These are phyloP conservation scores for Chymomyza caudatula DNA, from an alignment of 2,888 invertebrate genomes.

Conservation along the genomic window DNA sequence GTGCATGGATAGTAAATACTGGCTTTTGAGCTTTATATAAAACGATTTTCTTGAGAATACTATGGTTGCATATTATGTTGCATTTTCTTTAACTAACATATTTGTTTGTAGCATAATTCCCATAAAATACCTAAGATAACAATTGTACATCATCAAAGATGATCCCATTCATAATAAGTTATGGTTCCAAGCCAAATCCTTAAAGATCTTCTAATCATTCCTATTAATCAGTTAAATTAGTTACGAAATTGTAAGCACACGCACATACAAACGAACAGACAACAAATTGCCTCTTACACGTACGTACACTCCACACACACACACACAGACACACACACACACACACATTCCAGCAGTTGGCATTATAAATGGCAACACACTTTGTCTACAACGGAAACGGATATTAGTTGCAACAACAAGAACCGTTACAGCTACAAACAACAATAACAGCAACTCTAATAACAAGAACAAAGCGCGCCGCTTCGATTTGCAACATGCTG, in stretches of 20 bases:
- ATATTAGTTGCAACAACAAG: conserved; percentile 66
- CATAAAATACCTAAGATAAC: too few species aligned
- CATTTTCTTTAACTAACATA: too few species aligned
- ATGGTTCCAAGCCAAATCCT: neutral
- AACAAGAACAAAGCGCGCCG: conserved; percentile 33
- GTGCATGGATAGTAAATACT: too few species aligned
- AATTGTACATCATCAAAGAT: too few species aligned
- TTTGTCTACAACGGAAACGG: conserved; percentile 76
- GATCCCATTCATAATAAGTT: neutral
- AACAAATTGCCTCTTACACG: too few species aligned
- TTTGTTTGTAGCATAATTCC: too few species aligned
- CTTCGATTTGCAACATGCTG: conserved; percentile 43
- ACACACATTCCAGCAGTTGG: conserved; percentile 28
- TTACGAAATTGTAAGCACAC: neutral
- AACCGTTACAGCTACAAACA: too few species aligned
- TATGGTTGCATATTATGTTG: too few species aligned
- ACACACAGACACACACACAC: neutral
- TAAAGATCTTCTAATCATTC: neutral
- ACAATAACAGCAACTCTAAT: conserved; percentile 31
- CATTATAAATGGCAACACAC: conserved; percentile 75
- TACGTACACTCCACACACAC: neutral
- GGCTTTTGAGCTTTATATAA: too few species aligned
- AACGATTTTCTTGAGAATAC: too few species aligned
- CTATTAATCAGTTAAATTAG: neutral
- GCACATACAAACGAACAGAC: too few species aligned